Evolutionary conservation across 2,888 invertebrate genomes (phyloP), one percentile per base, ranked within the genome.

Genomic region (Oligia strigilis): DNA sequence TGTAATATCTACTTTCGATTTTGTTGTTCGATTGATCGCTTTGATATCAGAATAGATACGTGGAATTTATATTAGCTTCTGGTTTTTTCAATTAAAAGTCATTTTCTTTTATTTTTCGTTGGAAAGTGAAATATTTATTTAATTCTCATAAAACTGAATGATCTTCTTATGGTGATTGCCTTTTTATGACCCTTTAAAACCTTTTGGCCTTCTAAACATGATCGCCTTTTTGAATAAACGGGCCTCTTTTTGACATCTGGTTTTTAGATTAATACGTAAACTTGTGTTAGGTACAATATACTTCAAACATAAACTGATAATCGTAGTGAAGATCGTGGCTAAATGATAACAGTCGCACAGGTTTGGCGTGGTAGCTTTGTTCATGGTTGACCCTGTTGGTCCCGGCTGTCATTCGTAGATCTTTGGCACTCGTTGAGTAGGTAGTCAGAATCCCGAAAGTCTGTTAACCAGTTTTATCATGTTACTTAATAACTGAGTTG

Each of bases 1-100:
- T 46, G 40, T 55, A 60, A 17, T 60, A 11, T 60, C n/a, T 60
- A 58, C 74, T 84, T 84, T 84, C 85, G 64, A 64, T 83, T 81
- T 67, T 77, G 23, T 70, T 49, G 23, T 80, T 73, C 11, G 29
- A 70, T 71, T 58, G 58, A 81, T 52, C 52, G 43, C 4, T 80
- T 60, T 36, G 79, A 55, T 36, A 70, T 6, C 17, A 19, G 1
- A 29, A 23, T 14, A 11, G 11, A 43, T 17, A 9, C 4, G 8
- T 52, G 9, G 62, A 46, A 69, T 71, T 66, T 29, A 46, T 70
- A 3, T 23, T 36, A 4, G 55, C 62, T 79, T 78, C 52, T 70
- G 52, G 49, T 67, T 29, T 67, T 58, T 19, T 67, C 17, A 2
- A 43, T 4, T 1, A 19, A 52, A 13, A 5, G 0, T 1, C 4